Evolutionary conservation across 2,113 vertebrate species (phyloP), one percentile per base, ranked within the genome.

Genomic region (Tretioscincus oriximinensis): DNA sequence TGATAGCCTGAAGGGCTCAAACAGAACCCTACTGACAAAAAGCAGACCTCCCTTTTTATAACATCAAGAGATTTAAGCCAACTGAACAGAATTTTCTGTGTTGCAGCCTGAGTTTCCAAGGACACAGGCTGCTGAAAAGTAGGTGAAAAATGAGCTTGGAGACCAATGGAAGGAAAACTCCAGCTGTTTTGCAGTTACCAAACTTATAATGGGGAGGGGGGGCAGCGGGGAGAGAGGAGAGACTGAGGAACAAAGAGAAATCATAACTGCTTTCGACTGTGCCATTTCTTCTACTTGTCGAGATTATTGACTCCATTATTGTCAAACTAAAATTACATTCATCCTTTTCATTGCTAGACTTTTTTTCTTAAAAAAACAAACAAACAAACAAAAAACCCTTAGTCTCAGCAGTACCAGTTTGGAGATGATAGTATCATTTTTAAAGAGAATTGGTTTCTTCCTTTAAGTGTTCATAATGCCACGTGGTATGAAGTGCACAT

Each of bases 91-190:
- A 80, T 73, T 77, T 51, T 41, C 22, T 29, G 35, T 86, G 75
- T 77, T 70, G 78, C 60, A 77, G 76, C 74, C 89, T 66, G 85
- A 51, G 49, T 83, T 88, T 61, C 22, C 79, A 72, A 86, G 82
- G 84, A 81, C 1, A 8, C 77, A 77, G 76, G 77, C 81, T 80
- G 79, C 84, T 83, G 88, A 92, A 92, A 89, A 86, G 49, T 81
- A 83, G 84, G 80, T 90, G 89, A 92, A 91, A 89, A 84, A 92
- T 91, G 88, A 86, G 84, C 87, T 81, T 87, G 88, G 83, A 81
- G 80, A 28, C 64, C 51, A 84, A 88, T 81, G 83, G 71, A 61
- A 89, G 80, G 91, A 85, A 54, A 90, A 85, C 76, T 85, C 89
- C 84, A 82, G 87, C 84, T 77, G 41, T 75, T 81, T 79, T 77